Percentiles rank a stretch among this genome's conserved stretches.
Evolutionary conservation across 2,888 invertebrate species (phyloP).

Genomic region (Nymphalis c-album): DNA sequence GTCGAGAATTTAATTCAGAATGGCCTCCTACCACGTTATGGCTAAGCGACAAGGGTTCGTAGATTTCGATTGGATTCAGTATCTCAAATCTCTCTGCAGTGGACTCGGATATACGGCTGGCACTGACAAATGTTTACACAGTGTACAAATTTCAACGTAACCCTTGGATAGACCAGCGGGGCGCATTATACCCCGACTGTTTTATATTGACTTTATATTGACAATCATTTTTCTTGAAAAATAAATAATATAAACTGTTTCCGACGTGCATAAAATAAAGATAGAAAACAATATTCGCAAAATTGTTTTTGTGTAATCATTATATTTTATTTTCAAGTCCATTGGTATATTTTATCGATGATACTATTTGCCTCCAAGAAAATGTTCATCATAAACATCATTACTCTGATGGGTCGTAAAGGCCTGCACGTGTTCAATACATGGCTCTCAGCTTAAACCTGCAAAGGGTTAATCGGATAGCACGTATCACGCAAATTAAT

Average conservation of each 20-base stretch:
- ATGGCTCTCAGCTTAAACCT: conserved; percentile 9
- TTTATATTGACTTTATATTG: conserved; percentile 42
- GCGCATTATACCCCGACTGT: conserved; percentile 38
- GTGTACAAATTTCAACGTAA: conserved; percentile 73
- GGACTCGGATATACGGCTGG: conserved; percentile 62
- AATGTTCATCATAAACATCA: conserved; percentile 2
- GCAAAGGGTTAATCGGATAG: conserved; percentile 44
- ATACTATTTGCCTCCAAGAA: background rate
- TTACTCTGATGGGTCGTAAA: conserved; percentile 29
- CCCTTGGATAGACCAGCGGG: conserved; percentile 43
- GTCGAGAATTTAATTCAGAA: conserved; percentile 69
- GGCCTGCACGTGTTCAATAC: conserved; percentile 24
- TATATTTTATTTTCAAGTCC: no score
- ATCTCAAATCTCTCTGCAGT: conserved; percentile 72
- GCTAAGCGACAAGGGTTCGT: conserved; percentile 77
- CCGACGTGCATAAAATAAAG: background rate
- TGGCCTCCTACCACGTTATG: conserved; percentile 78
- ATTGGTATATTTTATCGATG: no score
- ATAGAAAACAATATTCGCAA: no score
- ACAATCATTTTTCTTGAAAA: conserved; percentile 26
- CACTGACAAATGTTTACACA: conserved; percentile 75
- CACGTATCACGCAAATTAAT: conserved; percentile 60
- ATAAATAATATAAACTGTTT: conserved; percentile 14
- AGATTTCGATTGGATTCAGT: conserved; percentile 77
- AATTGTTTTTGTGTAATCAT: no score